These are phyloP conservation scores for Equus quagga DNA, from an alignment of 2,113 vertebrate genomes.

Conservation along the genomic window DNA sequence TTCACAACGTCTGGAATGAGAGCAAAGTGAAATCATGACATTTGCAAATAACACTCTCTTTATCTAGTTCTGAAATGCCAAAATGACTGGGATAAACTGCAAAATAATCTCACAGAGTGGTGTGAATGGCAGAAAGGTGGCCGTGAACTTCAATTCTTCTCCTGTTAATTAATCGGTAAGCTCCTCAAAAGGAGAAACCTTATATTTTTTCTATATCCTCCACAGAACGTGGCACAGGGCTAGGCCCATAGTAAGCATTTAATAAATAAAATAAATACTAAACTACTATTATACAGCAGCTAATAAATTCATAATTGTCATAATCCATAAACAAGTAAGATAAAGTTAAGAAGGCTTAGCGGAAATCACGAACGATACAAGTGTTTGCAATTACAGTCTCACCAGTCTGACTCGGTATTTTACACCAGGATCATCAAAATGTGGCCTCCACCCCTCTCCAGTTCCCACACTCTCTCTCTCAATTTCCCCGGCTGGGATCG, in stretches of 20 bases:
- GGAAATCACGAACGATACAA: background rate
- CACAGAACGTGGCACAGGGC: background rate
- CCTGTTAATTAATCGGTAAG: background rate
- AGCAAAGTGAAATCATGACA: constrained; percentile 44
- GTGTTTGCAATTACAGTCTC: background rate
- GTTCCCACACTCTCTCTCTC: background rate
- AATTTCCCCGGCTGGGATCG: background rate
- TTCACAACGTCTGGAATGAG: constrained; percentile 26
- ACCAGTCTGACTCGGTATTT: background rate
- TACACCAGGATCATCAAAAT: background rate
- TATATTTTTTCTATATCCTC: background rate
- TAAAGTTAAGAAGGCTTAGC: background rate
- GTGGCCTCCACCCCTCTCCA: background rate
- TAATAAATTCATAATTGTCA: constrained; percentile 35
- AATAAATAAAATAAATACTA: constrained; percentile 37
- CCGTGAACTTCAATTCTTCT: constrained; percentile 12
- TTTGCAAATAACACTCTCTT: constrained; percentile 21
- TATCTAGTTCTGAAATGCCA: constrained; percentile 56
- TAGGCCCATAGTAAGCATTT: background rate
- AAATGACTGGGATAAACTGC: constrained; percentile 40
- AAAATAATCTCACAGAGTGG: constrained; percentile 5
- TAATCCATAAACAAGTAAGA: constrained; percentile 10
- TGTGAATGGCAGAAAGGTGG: background rate
- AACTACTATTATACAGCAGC: background rate
- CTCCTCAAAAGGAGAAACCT: constrained; percentile 48